phyloP scores from a whole-genome alignment of 1,140 invertebrate species.

The Portunus trituberculatus region DNA sequence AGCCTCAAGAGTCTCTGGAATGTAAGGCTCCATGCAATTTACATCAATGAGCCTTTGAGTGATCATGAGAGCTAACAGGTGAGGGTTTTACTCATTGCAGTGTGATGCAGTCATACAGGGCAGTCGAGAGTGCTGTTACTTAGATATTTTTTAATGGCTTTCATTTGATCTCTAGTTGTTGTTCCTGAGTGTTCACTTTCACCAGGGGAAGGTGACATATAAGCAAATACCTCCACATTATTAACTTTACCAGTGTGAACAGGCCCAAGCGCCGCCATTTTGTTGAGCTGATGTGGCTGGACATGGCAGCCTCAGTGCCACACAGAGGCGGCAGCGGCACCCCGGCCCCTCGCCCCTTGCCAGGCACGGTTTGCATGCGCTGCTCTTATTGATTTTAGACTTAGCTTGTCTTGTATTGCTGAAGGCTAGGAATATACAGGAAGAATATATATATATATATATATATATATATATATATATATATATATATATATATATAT shows the following conservation, averaged over 20 bases:
- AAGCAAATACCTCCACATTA: no score
- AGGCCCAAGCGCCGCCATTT: slow-evolving; percentile 17
- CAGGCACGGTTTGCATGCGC: background rate
- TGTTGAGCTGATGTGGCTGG: background rate
- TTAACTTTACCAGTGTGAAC: background rate
- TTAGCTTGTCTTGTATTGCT: background rate
- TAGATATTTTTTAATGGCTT: no score
- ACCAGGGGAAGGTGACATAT: no score
- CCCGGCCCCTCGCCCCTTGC: background rate
- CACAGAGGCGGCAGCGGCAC: background rate
- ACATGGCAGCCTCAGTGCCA: slow-evolving; percentile 40
- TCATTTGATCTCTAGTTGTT: no score
- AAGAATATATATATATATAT: background rate
- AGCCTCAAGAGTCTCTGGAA: no score
- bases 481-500: slow-evolving; percentile 37
- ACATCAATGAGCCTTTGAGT: no score
- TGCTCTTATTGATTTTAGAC: slow-evolving; percentile 4
- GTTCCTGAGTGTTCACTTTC: no score
- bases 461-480: slow-evolving; percentile 48
- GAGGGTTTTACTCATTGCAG: no score
- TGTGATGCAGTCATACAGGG: no score
- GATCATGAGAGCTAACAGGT: no score
- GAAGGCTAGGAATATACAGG: background rate
- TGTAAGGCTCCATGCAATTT: no score
- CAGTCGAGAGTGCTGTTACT: no score